Evolutionary conservation across 2,113 vertebrate genomes (phyloP), one percentile per base, ranked within the genome.

Genomic region (Hydrochoerus hydrochaeris): DNA sequence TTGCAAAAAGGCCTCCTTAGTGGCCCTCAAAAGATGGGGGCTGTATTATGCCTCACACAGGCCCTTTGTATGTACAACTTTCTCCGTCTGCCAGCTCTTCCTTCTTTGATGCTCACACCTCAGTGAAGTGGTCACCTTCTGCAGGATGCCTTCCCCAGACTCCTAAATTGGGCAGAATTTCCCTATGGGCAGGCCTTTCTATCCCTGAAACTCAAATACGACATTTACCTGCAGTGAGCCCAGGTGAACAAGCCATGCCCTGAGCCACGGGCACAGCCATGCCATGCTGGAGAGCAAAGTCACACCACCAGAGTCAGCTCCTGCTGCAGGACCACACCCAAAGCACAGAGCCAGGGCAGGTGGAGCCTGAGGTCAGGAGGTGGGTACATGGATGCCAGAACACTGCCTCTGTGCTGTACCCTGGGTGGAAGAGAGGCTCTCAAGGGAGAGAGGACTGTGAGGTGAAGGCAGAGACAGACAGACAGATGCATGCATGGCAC

Each of bases 191-290:
- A 52, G 78, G 57, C 9, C 4, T 28, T 32, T 41, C 49, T 80
- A 35, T 80, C n/a, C 67, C 62, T 46, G 5, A 16, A 26, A 3
- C 67, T 46, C 5, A 16, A 41, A 57, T 35, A 30, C 1, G 5
- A 63, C 10, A 1, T 82, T 58, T 57, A 38, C 57, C 32, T 20
- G 49, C 19, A 71, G 44, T 17, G 35, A 75, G 63, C 22, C 38
- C 38, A 19, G 0, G 41, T 24, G 3, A 19, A 26, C 57, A 65
- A 30, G 57, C 57, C 52, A 14, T 24, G 10, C 1, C 35, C 11
- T n/a, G 22, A 62, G 16, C 0, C 8, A 62, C 2, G 0, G 28
- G 60, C 30, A 46, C 16, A 30, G 71, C 32, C 5, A 14, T 1
- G 22, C 22, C 2, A 0, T 17, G 20, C 0, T 9, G 49, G 73